These are phyloP conservation scores for Wasmannia auropunctata DNA, from an alignment of 1,140 invertebrate species.

Conservation along the genomic window DNA sequence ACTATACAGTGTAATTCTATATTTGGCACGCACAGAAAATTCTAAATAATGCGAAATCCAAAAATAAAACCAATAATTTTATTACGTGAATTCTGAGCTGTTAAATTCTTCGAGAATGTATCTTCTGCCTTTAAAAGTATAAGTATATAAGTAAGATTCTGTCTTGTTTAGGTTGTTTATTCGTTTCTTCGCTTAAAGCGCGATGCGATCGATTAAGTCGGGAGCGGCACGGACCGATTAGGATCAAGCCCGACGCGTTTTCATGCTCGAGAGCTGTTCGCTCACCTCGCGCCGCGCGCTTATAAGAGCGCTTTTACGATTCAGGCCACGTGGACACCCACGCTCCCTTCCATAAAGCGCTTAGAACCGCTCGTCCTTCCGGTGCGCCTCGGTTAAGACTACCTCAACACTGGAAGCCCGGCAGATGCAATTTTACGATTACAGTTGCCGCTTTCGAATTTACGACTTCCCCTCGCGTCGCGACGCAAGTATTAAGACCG, in stretches of 20 bases:
- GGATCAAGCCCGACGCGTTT: constrained; percentile 22
- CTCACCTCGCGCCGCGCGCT: constrained; percentile 5
- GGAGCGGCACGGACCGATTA: neutral
- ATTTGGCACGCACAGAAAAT: neutral
- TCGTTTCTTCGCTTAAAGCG: neutral
- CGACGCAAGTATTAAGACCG: neutral
- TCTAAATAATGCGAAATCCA: neutral
- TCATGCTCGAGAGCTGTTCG: constrained; percentile 13
- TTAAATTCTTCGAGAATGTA: neutral
- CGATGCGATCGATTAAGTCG: constrained; percentile 15
- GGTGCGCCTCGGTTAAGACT: constrained; percentile 26
- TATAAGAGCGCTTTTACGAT: constrained; percentile 44
- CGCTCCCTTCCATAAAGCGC: constrained; percentile 52
- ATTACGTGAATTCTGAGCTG: neutral
- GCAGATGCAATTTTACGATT: constrained; percentile 65
- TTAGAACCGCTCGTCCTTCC: constrained; percentile 53
- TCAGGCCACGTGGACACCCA: constrained; percentile 52
- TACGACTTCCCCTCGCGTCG: constrained; percentile 63
- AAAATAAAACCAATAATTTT: neutral
- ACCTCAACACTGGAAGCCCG: neutral
- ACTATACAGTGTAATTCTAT: no score
- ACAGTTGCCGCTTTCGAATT: constrained; percentile 54
- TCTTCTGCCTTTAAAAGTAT: no score
- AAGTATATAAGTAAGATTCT: neutral
- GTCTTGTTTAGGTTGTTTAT: neutral